A percentile compares a stretch with the other conserved stretches of the same genome.
These are phyloP conservation scores for Chydorus sphaericus DNA, from an alignment of 2,888 invertebrate species.

Conservation along the genomic window DNA sequence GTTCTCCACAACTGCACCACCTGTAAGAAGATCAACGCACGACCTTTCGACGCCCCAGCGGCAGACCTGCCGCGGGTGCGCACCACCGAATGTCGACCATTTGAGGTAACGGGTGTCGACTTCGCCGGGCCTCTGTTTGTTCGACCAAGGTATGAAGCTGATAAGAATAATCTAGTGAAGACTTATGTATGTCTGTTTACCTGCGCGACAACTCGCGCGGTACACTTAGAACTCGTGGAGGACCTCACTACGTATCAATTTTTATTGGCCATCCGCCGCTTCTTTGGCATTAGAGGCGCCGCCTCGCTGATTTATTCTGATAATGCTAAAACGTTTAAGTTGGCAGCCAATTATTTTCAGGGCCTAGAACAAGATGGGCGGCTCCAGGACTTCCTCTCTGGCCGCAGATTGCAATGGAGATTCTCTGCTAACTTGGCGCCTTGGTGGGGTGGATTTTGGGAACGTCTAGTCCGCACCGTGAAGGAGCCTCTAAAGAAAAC, in stretches of 20 bases:
- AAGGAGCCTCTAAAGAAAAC: background rate
- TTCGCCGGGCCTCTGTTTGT: background rate
- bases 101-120: background rate
- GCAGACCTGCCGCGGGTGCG: background rate
- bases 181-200: background rate
- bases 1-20: background rate
- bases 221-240: slow-evolving; percentile 5
- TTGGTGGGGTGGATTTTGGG: background rate
- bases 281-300: background rate
- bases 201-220: background rate
- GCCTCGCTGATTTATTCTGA: slow-evolving; percentile 3
- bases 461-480: background rate
- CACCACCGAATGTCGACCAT: background rate
- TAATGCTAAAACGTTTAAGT: background rate
- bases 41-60: background rate
- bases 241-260: background rate
- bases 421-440: background rate
- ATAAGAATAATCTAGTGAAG: slow-evolving; percentile 8
- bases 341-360: no score
- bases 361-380: no score
- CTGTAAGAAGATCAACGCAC: background rate
- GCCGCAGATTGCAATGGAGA: background rate
- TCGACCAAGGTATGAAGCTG: background rate
- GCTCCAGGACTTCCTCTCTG: no score
- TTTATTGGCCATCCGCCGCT: slow-evolving; percentile 8